phyloP scores from a whole-genome alignment of 2,113 vertebrate species.

The Nerophis ophidion region DNA sequence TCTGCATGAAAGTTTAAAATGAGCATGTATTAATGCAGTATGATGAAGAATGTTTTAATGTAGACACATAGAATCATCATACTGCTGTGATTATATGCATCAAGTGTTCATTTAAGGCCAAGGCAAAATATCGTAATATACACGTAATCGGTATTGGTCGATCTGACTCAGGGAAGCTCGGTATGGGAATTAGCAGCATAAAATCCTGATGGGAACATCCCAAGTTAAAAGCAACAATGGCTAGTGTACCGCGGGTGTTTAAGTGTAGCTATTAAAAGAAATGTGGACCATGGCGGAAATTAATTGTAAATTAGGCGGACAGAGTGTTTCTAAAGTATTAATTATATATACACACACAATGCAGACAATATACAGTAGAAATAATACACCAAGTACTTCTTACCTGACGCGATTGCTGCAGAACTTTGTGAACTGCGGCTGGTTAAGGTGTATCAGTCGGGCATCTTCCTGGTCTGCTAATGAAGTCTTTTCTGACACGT shows the following conservation, averaged over 20 bases:
- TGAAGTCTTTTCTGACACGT: conserved; percentile 89
- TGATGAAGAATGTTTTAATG: too few species aligned
- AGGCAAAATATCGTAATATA: too few species aligned
- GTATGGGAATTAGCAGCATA: too few species aligned
- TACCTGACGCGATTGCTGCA: conserved; percentile 97
- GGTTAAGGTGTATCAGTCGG: conserved; percentile 90
- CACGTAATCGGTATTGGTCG: too few species aligned
- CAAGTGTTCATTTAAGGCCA: too few species aligned
- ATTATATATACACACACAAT: background rate
- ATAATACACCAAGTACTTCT: conserved; percentile 6
- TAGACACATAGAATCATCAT: too few species aligned
- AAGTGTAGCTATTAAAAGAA: background rate
- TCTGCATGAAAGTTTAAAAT: too few species aligned
- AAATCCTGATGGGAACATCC: too few species aligned
- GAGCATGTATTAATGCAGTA: too few species aligned
- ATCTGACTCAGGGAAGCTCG: too few species aligned
- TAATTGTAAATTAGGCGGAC: background rate
- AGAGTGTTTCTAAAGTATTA: background rate
- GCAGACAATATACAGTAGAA: background rate
- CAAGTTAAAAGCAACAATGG: conserved; percentile 22
- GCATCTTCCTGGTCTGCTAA: conserved; percentile 93
- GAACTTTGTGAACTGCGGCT: conserved; percentile 90
- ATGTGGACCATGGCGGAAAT: background rate
- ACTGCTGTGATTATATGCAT: too few species aligned
- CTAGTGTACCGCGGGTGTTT: background rate